Base-by-base conservation (phyloP, 2,797 vertebrate species). In the Periparus ater region DNA sequence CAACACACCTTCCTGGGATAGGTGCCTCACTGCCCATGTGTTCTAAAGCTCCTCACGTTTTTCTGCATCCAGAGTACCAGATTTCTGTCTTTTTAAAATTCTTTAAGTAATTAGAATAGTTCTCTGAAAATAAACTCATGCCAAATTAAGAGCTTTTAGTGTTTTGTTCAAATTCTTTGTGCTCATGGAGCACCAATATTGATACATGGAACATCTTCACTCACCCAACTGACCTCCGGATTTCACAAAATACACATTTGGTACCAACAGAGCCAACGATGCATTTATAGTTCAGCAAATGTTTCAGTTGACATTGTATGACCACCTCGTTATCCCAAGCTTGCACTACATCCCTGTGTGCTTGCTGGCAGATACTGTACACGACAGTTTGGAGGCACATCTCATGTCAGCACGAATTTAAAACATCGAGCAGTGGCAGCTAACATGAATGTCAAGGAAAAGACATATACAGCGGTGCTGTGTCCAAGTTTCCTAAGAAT, bases 401-500 rank as follows among this genome's bases (percentile, higher is more conserved):
- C 34, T 54, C 17, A 4, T 5, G 27, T 29, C 7, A 55, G 38
- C 3, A 3, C 0, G 23, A 22, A 30, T 30, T 29, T 70, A 50
- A 66, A 76, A 29, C 36, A 36, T 13, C 13, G 23, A 55, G 34
- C 9, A 17, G 36, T 1, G 51, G 21, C 72, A 54, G 44, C 9
- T 13, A 44, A 40, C 3, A 3, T 5, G 16, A 17, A 18, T 0
- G 5, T 4, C 21, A 12, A 7, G 22, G 21, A 32, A 66, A 4
- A 61, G 4, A 27, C 11, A 11, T 0, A 6, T 0, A 20, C 6
- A 7, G n/a, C 3, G 10, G 17, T 14, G 27, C 40, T 9, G 42
- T 6, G 22, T 9, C 38, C 44, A 3, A 10, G 5, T 9, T 40
- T 38, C 68, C 68, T 1, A 2, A 15, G 10, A 12, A 34, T 8